Percentiles rank a stretch among this genome's conserved stretches.
These are phyloP conservation scores for Lasioglossum lativentre DNA, from an alignment of 2,888 invertebrate species.

Conservation along the genomic window DNA sequence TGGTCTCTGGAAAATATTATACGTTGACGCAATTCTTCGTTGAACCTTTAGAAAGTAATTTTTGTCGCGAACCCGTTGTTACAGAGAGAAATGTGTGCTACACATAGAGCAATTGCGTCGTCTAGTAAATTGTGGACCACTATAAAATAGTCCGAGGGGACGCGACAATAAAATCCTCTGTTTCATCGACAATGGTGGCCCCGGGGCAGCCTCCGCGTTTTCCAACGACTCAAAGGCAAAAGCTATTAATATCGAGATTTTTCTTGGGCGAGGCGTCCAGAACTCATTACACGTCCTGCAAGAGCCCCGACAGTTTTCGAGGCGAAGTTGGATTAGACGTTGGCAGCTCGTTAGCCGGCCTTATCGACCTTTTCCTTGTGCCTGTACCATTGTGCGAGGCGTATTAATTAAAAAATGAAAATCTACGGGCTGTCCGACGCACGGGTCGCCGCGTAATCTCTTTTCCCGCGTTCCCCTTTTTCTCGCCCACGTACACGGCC, in stretches of 20 bases:
- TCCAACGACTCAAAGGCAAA: slow-evolving; percentile 51
- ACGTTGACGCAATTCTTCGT: background rate
- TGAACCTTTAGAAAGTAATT: background rate
- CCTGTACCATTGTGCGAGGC: slow-evolving; percentile 49
- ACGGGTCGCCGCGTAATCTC: slow-evolving; percentile 54
- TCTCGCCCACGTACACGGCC: slow-evolving; percentile 21
- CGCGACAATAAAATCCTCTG: background rate
- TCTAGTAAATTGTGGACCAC: background rate
- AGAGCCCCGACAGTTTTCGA: slow-evolving; percentile 71
- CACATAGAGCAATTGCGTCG: background rate
- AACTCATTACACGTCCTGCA: slow-evolving; percentile 73
- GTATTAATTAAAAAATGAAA: slow-evolving; percentile 73
- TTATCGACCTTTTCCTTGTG: slow-evolving; percentile 59
- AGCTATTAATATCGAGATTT: slow-evolving; percentile 70
- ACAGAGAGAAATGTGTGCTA: background rate
- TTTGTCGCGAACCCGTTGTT: background rate
- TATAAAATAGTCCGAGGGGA: background rate
- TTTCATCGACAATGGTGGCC: slow-evolving; percentile 28
- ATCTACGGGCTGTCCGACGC: slow-evolving; percentile 56
- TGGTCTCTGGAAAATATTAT: background rate
- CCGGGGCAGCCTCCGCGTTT: slow-evolving; percentile 21
- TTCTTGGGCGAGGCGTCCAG: slow-evolving; percentile 57
- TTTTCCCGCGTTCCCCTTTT: slow-evolving; percentile 30
- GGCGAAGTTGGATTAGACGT: slow-evolving; percentile 70
- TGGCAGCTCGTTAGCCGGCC: slow-evolving; percentile 71